Evolutionary conservation across 1,140 invertebrate species (phyloP).

Genomic region (Diabrotica virgifera): DNA sequence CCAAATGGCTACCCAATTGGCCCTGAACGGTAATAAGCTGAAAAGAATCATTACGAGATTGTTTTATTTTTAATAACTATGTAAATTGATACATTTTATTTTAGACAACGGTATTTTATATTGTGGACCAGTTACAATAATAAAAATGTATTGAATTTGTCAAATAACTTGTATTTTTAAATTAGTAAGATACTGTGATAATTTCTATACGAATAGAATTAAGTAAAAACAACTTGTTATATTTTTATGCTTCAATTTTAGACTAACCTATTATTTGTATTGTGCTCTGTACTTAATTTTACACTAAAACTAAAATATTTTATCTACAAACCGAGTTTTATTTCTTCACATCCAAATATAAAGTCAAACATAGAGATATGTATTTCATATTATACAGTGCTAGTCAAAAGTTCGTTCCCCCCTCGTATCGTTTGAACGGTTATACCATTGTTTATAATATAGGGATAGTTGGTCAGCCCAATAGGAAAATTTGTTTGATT

Average conservation of each 20-base stretch:
- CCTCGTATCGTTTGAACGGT: no score
- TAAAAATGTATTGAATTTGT: conserved; percentile 9
- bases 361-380: no score
- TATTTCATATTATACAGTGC: no score
- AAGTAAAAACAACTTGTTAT: conserved; percentile 1
- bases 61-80: no score
- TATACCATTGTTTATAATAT: no score
- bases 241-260: conserved; percentile 9
- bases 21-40: no score
- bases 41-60: no score
- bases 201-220: conserved; percentile 6
- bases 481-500: no score
- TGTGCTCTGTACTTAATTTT: conserved; percentile 22
- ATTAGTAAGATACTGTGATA: conserved; percentile 17
- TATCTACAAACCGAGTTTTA: conserved; percentile 6
- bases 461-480: no score
- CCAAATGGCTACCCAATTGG: no score
- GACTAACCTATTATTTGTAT: conserved; percentile 10
- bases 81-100: not conserved
- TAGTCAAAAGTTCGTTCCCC: no score
- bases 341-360: not conserved
- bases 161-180: no score
- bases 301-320: conserved; percentile 12
- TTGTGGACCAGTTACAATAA: not conserved
- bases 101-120: conserved; percentile 6